Conservation (phyloP, 2,113 vertebrate genomes). For the Isurus oxyrinchus region DNA sequence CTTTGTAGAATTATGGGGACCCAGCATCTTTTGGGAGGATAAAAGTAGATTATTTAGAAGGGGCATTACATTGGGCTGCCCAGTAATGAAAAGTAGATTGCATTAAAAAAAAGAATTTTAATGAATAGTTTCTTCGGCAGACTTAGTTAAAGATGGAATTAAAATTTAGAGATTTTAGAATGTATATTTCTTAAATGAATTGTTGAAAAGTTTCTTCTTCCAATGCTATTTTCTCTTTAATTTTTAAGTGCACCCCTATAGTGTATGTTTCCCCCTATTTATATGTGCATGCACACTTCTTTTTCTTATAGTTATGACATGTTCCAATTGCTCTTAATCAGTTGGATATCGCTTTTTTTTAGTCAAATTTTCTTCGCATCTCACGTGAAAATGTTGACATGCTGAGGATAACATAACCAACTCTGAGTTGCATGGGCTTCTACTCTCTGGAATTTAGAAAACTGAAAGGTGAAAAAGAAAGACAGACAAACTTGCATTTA, state of each 20-base stretch:
- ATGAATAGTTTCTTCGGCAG: not conserved
- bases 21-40: not conserved
- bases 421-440: not conserved
- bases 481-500: not conserved
- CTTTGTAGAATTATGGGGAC: not conserved
- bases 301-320: not conserved
- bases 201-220: not conserved
- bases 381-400: not conserved
- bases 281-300: not conserved
- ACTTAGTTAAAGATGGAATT: no score
- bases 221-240: not conserved
- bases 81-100: not conserved
- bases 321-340: not conserved
- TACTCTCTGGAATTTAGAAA: not conserved
- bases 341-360: not conserved
- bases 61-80: not conserved
- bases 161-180: not conserved
- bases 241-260: not conserved
- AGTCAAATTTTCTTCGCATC: not conserved
- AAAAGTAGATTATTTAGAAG: not conserved
- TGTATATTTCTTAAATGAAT: not conserved
- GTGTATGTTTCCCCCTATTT: not conserved
- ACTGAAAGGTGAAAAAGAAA: not conserved
- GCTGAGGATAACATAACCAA: not conserved
- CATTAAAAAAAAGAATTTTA: not conserved